Conservation (phyloP, 2,797 vertebrate species). For the Schizopygopsis pylzovi region DNA sequence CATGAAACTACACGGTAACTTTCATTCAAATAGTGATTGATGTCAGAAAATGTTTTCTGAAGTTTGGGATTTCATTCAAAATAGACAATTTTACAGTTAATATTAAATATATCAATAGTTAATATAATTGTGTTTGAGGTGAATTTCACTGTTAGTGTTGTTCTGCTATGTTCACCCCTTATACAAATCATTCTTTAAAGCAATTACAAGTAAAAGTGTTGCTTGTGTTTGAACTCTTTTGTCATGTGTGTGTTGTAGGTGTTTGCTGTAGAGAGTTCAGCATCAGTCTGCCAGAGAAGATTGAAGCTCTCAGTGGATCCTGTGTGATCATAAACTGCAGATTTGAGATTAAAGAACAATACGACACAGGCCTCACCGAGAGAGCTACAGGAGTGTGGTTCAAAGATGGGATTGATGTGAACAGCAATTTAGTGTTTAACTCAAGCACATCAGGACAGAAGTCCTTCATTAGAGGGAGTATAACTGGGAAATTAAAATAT, state of each 20-base stretch:
- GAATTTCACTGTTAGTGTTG: not conserved
- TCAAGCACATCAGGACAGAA: not conserved
- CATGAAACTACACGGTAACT: not conserved
- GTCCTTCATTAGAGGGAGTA: not conserved
- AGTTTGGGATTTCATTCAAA: not conserved
- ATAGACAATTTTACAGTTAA: not conserved
- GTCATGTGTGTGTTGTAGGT: not conserved
- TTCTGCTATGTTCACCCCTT: no score
- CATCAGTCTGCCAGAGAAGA: constrained; percentile 3
- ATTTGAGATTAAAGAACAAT: not conserved
- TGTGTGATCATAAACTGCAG: constrained; percentile 40
- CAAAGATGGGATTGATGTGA: rapidly evolving
- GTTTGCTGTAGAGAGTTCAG: constrained; percentile 5
- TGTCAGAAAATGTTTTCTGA: no score
- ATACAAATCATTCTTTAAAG: not conserved
- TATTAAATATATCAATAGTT: not conserved
- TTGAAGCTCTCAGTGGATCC: constrained; percentile 29
- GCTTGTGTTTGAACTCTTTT: not conserved
- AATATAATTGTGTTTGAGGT: not conserved
- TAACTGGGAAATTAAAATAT: not conserved
- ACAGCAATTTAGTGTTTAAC: not conserved
- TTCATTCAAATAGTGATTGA: no score
- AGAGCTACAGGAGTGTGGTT: no score
- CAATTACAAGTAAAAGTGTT: no score
- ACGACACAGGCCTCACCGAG: no score